Base-by-base conservation (phyloP, 2,797 vertebrate species). In the Chanos chanos region DNA sequence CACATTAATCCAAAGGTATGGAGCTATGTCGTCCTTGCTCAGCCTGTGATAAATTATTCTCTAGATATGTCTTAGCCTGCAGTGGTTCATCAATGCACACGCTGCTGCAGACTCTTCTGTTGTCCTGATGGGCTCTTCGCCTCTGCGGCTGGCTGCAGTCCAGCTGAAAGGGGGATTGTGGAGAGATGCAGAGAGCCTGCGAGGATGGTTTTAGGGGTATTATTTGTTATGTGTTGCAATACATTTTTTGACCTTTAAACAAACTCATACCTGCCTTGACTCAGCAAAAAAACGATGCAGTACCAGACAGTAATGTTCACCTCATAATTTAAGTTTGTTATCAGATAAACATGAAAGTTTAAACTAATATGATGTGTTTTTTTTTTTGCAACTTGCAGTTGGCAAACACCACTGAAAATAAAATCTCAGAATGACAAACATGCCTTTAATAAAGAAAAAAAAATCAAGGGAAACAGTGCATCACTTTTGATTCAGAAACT, bases 51-150 rank as follows among this genome's bases (percentile, higher is more conserved):
- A n/a, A n/a, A n/a, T n/a, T n/a, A n/a, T n/a, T n/a, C n/a, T n/a
- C n/a, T n/a, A n/a, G n/a, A n/a, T n/a, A n/a, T n/a, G n/a, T n/a
- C n/a, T n/a, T n/a, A n/a, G n/a, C n/a, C n/a, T n/a, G n/a, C n/a
- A n/a, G n/a, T n/a, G n/a, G n/a, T n/a, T n/a, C n/a, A n/a, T n/a
- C n/a, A n/a, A n/a, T n/a, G n/a, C n/a, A n/a, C n/a, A n/a, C n/a
- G n/a, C n/a, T n/a, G n/a, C n/a, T n/a, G n/a, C n/a, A n/a, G n/a
- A n/a, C n/a, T n/a, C n/a, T n/a, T n/a, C n/a, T n/a, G 64, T 74
- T 70, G 68, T 55, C 44, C 30, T 63, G 12, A 55, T 18, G 45
- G 67, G 67, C 70, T 33, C 5, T 34, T 36, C 73, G 53, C 58
- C 10, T 62, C 31, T 36, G 28, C 37, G 59, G 56, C 57, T 72